phyloP scores from a whole-genome alignment of 2,888 invertebrate species.

The Drosophila mettleri region DNA sequence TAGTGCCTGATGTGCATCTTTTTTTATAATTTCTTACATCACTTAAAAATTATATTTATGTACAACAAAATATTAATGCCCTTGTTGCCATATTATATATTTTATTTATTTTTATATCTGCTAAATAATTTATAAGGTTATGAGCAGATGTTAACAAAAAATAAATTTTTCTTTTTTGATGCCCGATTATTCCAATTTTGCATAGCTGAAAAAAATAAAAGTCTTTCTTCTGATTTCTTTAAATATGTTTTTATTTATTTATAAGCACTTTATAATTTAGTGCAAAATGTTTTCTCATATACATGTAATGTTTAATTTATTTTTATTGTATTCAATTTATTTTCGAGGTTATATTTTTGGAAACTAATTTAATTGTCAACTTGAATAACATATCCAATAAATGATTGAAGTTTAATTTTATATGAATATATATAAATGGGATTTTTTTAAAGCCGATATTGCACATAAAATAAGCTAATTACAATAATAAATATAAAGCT shows the following conservation, averaged over 20 bases:
- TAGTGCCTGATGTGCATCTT: background rate
- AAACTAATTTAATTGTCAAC: slow-evolving; percentile 29
- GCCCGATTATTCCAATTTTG: no score
- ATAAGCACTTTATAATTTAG: slow-evolving; percentile 18
- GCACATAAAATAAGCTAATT: slow-evolving; percentile 42
- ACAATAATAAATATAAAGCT: slow-evolving; percentile 57
- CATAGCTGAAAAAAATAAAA: background rate
- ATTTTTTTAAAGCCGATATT: slow-evolving; percentile 27
- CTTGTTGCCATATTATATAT: background rate
- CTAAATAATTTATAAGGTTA: no score
- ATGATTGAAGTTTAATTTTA: slow-evolving; percentile 18
- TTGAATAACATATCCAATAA: no score
- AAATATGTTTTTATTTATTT: slow-evolving; percentile 20
- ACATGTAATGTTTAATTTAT: slow-evolving; percentile 23
- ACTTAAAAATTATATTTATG: slow-evolving; percentile 1
- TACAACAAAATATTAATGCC: background rate
- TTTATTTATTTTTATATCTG: background rate
- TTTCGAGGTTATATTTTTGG: slow-evolving; percentile 21
- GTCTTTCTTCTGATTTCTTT: background rate
- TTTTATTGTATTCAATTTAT: slow-evolving; percentile 24
- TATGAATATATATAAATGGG: slow-evolving; percentile 3
- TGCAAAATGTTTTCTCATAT: slow-evolving; percentile 25
- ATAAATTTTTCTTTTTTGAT: background rate
- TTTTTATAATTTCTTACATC: background rate
- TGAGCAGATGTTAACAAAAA: no score